These are phyloP conservation scores for Papilio polytes DNA, from an alignment of 1,140 invertebrate genomes.

Conservation along the genomic window DNA sequence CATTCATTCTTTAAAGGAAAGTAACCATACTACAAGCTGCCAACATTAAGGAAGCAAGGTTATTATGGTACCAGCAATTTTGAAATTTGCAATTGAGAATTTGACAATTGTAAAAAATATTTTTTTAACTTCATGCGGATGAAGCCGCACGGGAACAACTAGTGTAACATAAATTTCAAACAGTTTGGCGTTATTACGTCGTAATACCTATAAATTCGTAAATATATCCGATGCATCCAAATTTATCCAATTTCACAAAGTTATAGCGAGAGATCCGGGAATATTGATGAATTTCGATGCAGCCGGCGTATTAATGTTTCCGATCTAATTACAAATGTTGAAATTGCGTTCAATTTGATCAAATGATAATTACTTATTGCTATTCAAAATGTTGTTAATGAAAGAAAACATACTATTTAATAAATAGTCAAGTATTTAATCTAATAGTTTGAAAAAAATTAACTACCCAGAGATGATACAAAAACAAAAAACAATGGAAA, in stretches of 20 bases:
- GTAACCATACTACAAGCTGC: no score
- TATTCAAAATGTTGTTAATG: background rate
- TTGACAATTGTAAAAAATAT: no score
- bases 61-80: no score
- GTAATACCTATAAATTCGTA: background rate
- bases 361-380: background rate
- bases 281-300: background rate
- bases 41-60: no score
- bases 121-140: no score
- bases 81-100: no score
- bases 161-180: background rate
- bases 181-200: background rate
- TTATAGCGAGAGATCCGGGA: background rate
- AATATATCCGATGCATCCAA: constrained; percentile 7
- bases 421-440: no score
- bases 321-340: background rate
- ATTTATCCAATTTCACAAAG: constrained; percentile 9
- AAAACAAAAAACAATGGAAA: no score
- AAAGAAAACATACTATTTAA: background rate
- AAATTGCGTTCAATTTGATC: background rate
- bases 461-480: no score
- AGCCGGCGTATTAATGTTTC: background rate
- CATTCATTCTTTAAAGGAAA: no score
- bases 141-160: no score
- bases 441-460: no score